Evolutionary conservation across 2,797 vertebrate species (phyloP), one percentile per base, ranked within the genome.

Genomic region (Lepilemur ruficaudatus): DNA sequence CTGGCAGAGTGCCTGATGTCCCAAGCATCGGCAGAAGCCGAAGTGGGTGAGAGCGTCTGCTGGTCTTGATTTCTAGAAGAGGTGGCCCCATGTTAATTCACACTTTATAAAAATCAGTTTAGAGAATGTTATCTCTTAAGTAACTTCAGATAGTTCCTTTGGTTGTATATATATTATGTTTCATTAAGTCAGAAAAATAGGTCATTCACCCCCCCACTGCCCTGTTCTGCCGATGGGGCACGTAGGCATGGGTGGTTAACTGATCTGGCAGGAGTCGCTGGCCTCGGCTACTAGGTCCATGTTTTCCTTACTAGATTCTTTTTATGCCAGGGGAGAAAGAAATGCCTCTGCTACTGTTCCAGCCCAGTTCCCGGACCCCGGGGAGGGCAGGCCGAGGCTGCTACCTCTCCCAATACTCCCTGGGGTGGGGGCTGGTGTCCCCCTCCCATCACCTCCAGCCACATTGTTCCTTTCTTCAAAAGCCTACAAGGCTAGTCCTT

Each of bases 181-280:
- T 76, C n/a, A 48, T 13, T 46, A 30, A 81, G 83, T 57, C 76
- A 61, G 59, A 83, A 50, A 69, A 91, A 48, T 15, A n/a, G 59
- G 48, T 30, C 1, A 61, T 35, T 25, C 38, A 17, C 4, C 11
- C 12, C 12, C 7, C 63, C 14, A 20, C 11, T 17, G 5, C 17
- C 32, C 67, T 18, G 35, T 30, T 67, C 25, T 63, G 57, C 83
- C 76, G 38, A n/a, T 4, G n/a, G 46, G 75, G 57, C 63, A 22
- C 1, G 0, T 38, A 41, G 61, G 80, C 61, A 18, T 2, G 1
- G 11, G 1, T 10, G 12, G n/a, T 4, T n/a, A 38, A 32, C 22
- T 5, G 55, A 72, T 32, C 48, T 23, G 32, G 17, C 48, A 57
- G 1, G 35, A 17, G 17, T 38, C 6, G 4, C n/a, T 55, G 41